Conservation (phyloP, 2,888 invertebrate genomes). For the Andrena trimmerana region DNA sequence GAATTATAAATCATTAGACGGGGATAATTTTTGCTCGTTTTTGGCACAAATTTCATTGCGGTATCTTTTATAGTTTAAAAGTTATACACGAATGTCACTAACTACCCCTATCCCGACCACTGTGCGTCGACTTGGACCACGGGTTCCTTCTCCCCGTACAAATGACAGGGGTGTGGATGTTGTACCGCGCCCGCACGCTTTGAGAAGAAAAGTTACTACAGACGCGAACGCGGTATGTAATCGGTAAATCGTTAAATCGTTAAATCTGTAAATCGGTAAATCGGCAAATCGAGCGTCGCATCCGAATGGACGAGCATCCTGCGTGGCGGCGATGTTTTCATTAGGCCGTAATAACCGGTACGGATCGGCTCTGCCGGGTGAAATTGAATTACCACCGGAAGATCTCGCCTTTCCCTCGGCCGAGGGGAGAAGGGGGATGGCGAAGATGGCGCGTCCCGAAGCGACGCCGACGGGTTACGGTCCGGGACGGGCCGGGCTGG, state of each 20-base stretch:
- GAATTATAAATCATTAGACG: no score
- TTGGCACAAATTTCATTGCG: no score
- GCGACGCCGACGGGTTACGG: background rate
- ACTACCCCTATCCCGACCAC: no score
- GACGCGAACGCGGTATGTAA: no score
- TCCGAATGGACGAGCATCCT: background rate
- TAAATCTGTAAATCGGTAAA: conserved; percentile 37
- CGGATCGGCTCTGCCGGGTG: conserved; percentile 40
- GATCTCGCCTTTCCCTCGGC: conserved; percentile 8
- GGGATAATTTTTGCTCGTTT: no score
- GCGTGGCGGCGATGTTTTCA: conserved; percentile 59
- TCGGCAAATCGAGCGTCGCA: conserved; percentile 40
- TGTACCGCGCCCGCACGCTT: background rate
- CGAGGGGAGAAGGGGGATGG: conserved; percentile 1
- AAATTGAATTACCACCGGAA: conserved; percentile 66
- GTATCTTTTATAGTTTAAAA: no score
- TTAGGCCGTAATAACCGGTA: conserved; percentile 61
- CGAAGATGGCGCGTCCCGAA: conserved; percentile 31
- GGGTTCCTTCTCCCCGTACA: background rate
- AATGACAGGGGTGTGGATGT: background rate
- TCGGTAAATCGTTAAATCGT: conserved; percentile 16
- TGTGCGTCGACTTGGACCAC: no score
- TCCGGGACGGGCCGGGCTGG: background rate
- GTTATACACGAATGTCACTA: no score
- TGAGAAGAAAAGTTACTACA: background rate